Conservation (phyloP, 2,113 vertebrate species). For the Ptychochromis oligacanthus region DNA sequence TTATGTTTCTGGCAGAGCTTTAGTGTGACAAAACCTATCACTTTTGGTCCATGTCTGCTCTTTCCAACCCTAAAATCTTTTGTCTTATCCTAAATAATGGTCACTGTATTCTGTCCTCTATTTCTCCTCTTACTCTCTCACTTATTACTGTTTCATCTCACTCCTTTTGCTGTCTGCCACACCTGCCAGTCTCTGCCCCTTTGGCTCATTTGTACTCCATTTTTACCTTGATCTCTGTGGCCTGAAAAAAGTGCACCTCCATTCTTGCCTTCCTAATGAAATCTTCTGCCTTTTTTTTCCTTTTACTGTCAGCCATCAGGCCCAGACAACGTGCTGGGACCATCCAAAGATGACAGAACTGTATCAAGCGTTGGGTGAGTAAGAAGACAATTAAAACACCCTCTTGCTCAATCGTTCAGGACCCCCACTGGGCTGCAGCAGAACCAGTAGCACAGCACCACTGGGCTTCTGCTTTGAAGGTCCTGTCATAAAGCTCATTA, state of each 20-base stretch:
- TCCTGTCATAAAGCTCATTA: constrained; percentile 67
- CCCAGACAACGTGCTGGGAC: constrained; percentile 99
- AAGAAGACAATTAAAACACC: constrained; percentile 67
- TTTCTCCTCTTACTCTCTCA: neutral
- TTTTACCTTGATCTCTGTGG: constrained; percentile 38
- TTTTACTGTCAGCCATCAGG: constrained; percentile 87
- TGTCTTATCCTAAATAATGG: constrained; percentile 20
- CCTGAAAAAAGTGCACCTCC: neutral
- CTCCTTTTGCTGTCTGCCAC: constrained; percentile 1
- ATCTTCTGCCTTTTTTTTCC: constrained; percentile 21
- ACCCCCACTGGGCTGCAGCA: constrained; percentile 31
- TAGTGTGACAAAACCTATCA: neutral
- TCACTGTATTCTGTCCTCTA: neutral
- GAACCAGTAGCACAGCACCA: neutral
- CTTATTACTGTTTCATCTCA: constrained; percentile 14
- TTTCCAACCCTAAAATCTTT: constrained; percentile 23
- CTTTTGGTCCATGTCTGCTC: constrained; percentile 19
- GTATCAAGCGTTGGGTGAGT: constrained; percentile 94
- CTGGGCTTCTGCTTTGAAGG: constrained; percentile 32
- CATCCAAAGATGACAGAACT: constrained; percentile 99
- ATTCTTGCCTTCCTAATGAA: neutral
- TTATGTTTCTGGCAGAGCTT: neutral
- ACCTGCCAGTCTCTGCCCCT: constrained; percentile 1
- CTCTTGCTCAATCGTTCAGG: neutral
- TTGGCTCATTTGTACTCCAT: constrained; percentile 24